phyloP scores from a whole-genome alignment of 2,797 vertebrate genomes.

The Harpagifer antarcticus region DNA sequence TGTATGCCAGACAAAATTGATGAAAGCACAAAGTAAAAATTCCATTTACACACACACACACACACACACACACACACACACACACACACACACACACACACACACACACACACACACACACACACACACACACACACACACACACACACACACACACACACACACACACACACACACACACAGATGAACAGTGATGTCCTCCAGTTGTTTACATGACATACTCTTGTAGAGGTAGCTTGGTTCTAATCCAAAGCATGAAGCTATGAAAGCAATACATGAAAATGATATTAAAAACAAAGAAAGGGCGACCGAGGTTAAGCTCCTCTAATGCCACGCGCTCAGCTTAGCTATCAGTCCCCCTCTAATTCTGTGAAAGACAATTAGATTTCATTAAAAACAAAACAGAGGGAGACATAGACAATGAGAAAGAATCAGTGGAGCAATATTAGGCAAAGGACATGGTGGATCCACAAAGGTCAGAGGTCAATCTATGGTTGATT shows the following conservation, averaged over 20 bases:
- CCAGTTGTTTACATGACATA: constrained; percentile 23
- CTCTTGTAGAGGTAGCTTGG: not conserved
- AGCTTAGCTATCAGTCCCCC: constrained; percentile 30
- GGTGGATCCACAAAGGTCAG: constrained; percentile 20
- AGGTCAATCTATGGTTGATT: constrained; percentile 46
- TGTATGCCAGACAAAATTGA: not conserved
- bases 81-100: no score
- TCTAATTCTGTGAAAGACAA: constrained; percentile 27
- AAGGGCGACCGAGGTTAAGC: constrained; percentile 45
- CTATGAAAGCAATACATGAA: constrained; percentile 25
- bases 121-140: no score
- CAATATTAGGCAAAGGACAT: not conserved
- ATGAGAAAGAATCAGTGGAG: not conserved
- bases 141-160: no score
- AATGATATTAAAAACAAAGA: constrained; percentile 57
- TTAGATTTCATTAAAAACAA: constrained; percentile 29
- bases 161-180: no score
- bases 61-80: no score
- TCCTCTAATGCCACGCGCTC: constrained; percentile 32
- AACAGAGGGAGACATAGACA: constrained; percentile 1
- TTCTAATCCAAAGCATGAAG: constrained; percentile 43
- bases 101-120: no score
- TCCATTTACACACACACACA: no score
- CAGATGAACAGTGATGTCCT: constrained; percentile 8
- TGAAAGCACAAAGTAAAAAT: not conserved